These are phyloP conservation scores for Lamellibrachia luymesi DNA, from an alignment of 1,140 invertebrate species.

Conservation along the genomic window DNA sequence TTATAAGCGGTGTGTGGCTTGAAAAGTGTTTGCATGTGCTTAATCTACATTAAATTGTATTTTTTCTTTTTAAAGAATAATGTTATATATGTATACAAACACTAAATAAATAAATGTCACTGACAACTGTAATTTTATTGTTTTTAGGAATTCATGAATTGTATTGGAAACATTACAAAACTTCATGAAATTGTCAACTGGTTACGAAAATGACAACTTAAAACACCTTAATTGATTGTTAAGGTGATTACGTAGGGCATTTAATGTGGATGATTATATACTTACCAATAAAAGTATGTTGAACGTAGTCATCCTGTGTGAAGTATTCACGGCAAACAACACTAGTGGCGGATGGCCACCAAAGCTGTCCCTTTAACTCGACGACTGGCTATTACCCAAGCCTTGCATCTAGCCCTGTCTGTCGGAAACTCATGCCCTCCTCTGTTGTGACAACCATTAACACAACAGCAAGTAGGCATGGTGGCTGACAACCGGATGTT, in stretches of 20 bases:
- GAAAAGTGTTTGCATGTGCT: too few species aligned
- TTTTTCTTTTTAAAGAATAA: too few species aligned
- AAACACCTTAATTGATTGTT: not conserved
- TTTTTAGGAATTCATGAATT: too few species aligned
- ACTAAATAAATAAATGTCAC: too few species aligned
- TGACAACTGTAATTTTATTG: too few species aligned
- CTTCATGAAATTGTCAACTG: too few species aligned
- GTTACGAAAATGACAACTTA: too few species aligned
- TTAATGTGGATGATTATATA: conserved; percentile 10
- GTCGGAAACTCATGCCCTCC: not conserved
- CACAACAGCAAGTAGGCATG: conserved; percentile 4
- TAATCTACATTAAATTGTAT: too few species aligned
- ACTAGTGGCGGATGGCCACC: not conserved
- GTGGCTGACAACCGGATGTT: too few species aligned
- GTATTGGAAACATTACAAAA: too few species aligned
- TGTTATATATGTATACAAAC: too few species aligned
- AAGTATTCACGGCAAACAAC: conserved; percentile 2
- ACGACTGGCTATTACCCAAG: not conserved
- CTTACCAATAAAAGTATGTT: conserved; percentile 1
- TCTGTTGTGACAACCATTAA: conserved; percentile 12
- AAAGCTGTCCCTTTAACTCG: not conserved
- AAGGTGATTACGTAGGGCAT: conserved; percentile 5
- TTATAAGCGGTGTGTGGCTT: too few species aligned
- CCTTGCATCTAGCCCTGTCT: conserved; percentile 7
- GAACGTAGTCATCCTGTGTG: conserved; percentile 7